These are phyloP conservation scores for Notothenia coriiceps DNA, from an alignment of 2,113 vertebrate species.

Conservation along the genomic window DNA sequence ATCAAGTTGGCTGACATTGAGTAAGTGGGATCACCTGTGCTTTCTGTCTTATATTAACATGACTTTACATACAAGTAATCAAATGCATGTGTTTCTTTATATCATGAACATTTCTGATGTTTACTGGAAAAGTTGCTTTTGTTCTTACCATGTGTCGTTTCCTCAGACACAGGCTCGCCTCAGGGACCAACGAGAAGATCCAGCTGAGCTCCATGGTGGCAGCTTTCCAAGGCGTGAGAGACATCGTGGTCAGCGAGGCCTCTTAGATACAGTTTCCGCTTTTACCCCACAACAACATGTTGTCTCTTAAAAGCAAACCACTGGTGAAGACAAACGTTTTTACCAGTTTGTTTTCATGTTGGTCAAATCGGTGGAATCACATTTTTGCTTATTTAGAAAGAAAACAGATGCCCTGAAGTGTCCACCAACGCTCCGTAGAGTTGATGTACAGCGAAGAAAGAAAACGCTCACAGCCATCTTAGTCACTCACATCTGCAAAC, in stretches of 20 bases:
- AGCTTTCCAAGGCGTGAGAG: slow-evolving; percentile 94
- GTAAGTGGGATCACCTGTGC: slow-evolving; percentile 82
- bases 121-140: background rate
- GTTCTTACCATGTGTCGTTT: background rate
- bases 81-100: too few species aligned
- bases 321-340: background rate
- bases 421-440: slow-evolving; percentile 2
- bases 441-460: background rate
- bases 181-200: slow-evolving; percentile 95
- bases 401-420: background rate
- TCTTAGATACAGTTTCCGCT: slow-evolving; percentile 47
- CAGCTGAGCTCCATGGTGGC: slow-evolving; percentile 97
- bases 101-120: background rate
- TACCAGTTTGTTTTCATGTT: background rate
- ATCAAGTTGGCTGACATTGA: slow-evolving; percentile 95
- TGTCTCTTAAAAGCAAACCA: background rate
- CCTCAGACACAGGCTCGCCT: slow-evolving; percentile 91
- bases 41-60: background rate
- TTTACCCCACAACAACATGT: background rate
- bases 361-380: background rate
- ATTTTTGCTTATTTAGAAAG: slow-evolving; percentile 13
- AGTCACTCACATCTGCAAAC: slow-evolving; percentile 32
- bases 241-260: slow-evolving; percentile 91
- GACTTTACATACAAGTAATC: background rate
- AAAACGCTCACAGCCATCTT: slow-evolving; percentile 16